phyloP scores from a whole-genome alignment of 2,888 invertebrate genomes.

The Acrobasis repandana region DNA sequence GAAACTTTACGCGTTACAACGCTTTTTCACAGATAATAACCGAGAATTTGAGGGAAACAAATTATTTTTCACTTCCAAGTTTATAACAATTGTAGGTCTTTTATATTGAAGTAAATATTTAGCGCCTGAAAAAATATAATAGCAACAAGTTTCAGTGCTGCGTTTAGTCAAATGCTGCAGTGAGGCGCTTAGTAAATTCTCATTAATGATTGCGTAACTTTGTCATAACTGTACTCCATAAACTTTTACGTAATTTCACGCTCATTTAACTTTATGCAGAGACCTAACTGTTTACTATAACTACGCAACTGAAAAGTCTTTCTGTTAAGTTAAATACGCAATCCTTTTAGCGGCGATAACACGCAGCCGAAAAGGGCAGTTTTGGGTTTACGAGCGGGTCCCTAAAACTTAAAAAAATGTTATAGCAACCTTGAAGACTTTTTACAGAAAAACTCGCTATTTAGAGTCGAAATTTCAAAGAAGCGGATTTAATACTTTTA shows the following conservation, averaged over 20 bases:
- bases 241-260: conserved; percentile 54
- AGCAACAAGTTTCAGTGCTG: conserved; percentile 46
- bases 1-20: conserved; percentile 37
- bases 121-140: conserved; percentile 52
- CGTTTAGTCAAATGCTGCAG: conserved; percentile 31
- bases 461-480: neutral
- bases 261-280: conserved; percentile 46
- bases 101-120: conserved; percentile 38
- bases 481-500: neutral
- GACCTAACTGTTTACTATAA: conserved; percentile 15
- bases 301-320: conserved; percentile 15
- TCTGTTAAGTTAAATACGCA: conserved; percentile 13
- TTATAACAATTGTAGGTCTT: conserved; percentile 34
- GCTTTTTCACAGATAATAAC: conserved; percentile 42
- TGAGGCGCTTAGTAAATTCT: neutral
- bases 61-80: conserved; percentile 24
- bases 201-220: conserved; percentile 27
- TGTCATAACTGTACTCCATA: conserved; percentile 33
- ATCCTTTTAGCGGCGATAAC: conserved; percentile 16
- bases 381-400: conserved; percentile 11
- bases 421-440: neutral
- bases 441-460: neutral
- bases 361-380: conserved; percentile 15
- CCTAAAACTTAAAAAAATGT: conserved; percentile 10
- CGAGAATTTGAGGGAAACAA: conserved; percentile 29